Base-by-base conservation (phyloP, 2,113 vertebrate genomes). In the Silurus asotus region DNA sequence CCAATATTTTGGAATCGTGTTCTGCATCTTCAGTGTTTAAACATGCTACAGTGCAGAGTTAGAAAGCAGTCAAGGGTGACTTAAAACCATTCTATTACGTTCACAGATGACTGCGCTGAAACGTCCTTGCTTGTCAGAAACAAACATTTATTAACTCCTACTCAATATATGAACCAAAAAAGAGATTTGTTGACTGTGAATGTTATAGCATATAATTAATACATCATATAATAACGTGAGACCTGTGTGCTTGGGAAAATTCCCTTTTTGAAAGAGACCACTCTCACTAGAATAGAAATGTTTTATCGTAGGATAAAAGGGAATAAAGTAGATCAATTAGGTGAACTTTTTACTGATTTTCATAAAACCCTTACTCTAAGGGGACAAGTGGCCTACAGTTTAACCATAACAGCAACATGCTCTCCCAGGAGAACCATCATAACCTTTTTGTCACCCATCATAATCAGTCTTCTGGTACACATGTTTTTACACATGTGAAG, bases 11-110 rank as follows among this genome's bases (percentile, higher is more conserved):
- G 14, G 28, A 17, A 19, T 70, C 3, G 37, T 37, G 37, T 37
- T 37, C 37, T 37, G 37, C 37, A 37, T 37, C 37, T 37, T 37
- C 2, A 37, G 37, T 37, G 37, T 37, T 37, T 37, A 11, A 49
- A n/a, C 28, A 20, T 82, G 51, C 15, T 15, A 55, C 56, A 69
- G 58, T 37, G 10, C 58, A 81, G 59, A 74, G 7, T 15, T 45
- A 74, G 37, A 62, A 48, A 17, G 37, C 8, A 15, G 37, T 51
- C 10, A 14, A 61, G 10, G 17, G 69, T 64, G 23, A 28, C 37
- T 61, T 72, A 59, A 72, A 59, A 72, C 49, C 6, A 45, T 53
- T 56, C 28, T 69, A 82, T 83, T 83, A 72, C 58, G 6, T n/a
- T 28, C 23, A 59, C 9, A 83, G 51, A 7, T 20, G 6, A 45